Evolutionary conservation across 2,113 vertebrate species (phyloP).

Genomic region (cattle (Bos taurus)): ARS-UCD2.0 NC_037337.1:100256501-100257000

Average conservation of each 20-base stretch:
- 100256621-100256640: neutral
- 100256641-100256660: neutral
- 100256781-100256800: neutral
- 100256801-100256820: neutral
- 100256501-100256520: neutral
- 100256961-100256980: neutral
- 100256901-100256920: neutral
- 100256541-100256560: neutral
- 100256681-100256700: neutral
- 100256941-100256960: neutral
- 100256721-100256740: neutral
- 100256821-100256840: neutral
- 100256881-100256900: too few relatives aligned
- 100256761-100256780: neutral
- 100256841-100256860: neutral
- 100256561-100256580: neutral
- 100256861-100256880: neutral
- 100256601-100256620: neutral
- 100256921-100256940: neutral
- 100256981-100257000: neutral
- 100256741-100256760: neutral
- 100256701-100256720: neutral
- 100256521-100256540: neutral
- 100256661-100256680: neutral
- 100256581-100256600: neutral